phyloP scores from a whole-genome alignment of 2,113 vertebrate genomes.

The Gambusia affinis region DNA sequence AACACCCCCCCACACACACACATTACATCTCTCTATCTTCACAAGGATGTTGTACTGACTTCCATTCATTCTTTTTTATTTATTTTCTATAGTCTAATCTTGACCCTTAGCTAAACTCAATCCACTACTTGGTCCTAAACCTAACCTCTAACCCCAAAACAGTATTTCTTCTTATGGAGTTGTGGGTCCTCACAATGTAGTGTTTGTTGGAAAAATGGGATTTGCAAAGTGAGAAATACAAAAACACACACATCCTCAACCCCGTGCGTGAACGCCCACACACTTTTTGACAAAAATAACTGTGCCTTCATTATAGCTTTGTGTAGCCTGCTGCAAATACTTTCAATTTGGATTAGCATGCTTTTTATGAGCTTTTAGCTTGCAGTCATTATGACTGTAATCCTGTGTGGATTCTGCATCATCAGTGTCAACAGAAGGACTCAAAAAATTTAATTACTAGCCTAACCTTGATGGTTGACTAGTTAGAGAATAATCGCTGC shows the following conservation, averaged over 20 bases:
- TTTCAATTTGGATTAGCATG: slow-evolving; percentile 47
- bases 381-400: slow-evolving; percentile 48
- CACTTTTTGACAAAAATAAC: slow-evolving; percentile 20
- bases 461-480: slow-evolving; percentile 26
- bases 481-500: slow-evolving; percentile 5
- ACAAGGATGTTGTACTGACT: too few species aligned
- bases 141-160: too few species aligned
- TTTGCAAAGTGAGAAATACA: too few species aligned
- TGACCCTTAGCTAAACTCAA: too few species aligned
- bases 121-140: too few species aligned
- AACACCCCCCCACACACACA: neutral
- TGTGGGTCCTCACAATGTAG: too few species aligned
- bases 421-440: slow-evolving; percentile 19
- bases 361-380: slow-evolving; percentile 40
- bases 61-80: too few species aligned
- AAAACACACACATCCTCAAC: slow-evolving; percentile 1
- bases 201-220: too few species aligned
- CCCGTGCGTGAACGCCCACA: neutral
- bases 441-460: slow-evolving; percentile 34
- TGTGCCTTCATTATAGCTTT: slow-evolving; percentile 22
- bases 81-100: too few species aligned
- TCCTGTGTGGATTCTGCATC: slow-evolving; percentile 31
- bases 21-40: too few species aligned
- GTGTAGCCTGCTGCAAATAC: slow-evolving; percentile 31
- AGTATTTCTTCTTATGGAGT: too few species aligned